phyloP scores from a whole-genome alignment of 2,797 vertebrate genomes.

The Ispidina picta region DNA sequence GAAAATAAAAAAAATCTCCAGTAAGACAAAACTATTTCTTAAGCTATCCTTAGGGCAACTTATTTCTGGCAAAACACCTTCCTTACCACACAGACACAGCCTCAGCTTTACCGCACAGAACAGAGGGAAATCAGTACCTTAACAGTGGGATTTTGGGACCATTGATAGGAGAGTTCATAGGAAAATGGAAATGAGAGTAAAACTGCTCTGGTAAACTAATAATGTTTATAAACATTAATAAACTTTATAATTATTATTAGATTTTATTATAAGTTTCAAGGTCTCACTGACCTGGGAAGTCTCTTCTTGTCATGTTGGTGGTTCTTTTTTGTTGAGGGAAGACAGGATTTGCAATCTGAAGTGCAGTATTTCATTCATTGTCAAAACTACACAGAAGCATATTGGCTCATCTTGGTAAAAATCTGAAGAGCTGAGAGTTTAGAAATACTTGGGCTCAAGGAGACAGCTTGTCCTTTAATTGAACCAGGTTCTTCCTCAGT shows the following conservation, averaged over 20 bases:
- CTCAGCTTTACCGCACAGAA: background rate
- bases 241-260: too few relatives aligned
- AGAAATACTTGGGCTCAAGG: background rate
- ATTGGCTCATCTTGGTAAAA: background rate
- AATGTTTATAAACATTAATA: background rate
- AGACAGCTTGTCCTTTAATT: background rate
- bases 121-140: background rate
- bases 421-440: background rate
- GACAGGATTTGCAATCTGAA: background rate
- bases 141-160: background rate
- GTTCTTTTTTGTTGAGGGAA: background rate
- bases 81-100: background rate
- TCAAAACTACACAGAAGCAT: background rate
- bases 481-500: background rate
- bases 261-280: background rate
- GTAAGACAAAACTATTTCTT: conserved; percentile 12
- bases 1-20: background rate
- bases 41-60: background rate
- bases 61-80: background rate
- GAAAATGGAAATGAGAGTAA: conserved; percentile 3
- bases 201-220: background rate
- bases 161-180: background rate
- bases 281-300: background rate
- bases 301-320: background rate
- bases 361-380: background rate